Percentiles rank a stretch among this genome's conserved stretches.
phyloP scores from a whole-genome alignment of 2,113 vertebrate genomes.

The Protobothrops flavoviridis region DNA sequence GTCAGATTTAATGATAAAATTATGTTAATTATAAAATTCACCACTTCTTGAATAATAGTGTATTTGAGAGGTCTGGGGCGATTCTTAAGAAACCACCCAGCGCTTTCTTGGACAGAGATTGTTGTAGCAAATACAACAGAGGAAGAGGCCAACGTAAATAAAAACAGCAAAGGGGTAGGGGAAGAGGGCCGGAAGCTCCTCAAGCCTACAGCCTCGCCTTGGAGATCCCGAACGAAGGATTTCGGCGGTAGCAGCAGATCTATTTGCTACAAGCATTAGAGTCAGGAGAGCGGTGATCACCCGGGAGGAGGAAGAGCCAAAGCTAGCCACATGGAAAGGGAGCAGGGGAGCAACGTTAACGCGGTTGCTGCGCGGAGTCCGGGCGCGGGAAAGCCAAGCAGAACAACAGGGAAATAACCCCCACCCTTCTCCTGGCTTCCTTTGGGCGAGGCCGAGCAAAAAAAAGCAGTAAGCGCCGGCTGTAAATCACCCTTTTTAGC shows the following conservation, averaged over 20 bases:
- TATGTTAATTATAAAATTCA: not conserved
- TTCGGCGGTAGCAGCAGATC: not conserved
- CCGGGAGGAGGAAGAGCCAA: no score
- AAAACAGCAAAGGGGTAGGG: not conserved
- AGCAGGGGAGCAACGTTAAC: not conserved
- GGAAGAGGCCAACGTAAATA: not conserved
- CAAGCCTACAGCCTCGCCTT: not conserved
- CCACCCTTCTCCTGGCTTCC: not conserved
- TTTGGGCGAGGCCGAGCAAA: conserved; percentile 1
- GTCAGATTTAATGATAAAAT: not conserved
- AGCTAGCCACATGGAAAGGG: not conserved
- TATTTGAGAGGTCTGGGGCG: not conserved
- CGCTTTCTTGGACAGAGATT: not conserved
- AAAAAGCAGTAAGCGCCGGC: not conserved
- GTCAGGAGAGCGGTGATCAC: not conserved
- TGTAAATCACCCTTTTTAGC: not conserved
- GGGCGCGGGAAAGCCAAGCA: not conserved
- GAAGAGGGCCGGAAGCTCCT: not conserved
- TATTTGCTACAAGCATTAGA: not conserved
- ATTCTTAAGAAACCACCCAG: not conserved
- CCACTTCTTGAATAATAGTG: not conserved
- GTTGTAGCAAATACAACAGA: not conserved
- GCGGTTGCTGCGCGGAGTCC: not conserved
- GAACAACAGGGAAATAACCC: not conserved
- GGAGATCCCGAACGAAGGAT: not conserved